Evolutionary conservation across 2,888 invertebrate species (phyloP), one percentile per base, ranked within the genome.

Genomic region (Drosophila peninsularis): DNA sequence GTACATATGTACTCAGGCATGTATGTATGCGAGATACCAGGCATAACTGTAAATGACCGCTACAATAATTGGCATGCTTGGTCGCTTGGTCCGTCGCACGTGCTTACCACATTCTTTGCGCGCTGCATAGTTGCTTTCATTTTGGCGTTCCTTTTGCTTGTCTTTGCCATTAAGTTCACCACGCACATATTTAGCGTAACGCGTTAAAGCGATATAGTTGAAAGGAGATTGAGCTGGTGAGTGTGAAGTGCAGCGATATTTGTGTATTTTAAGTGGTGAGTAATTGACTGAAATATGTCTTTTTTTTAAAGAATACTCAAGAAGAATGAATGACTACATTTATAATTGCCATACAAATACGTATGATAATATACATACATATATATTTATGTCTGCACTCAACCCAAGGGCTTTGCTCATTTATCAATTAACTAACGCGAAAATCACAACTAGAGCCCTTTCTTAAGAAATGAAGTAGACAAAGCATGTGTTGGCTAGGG

Each of bases 351-450:
- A n/a, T 9, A 19, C 0, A 30, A 5, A 9, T 19, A 11, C 6
- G 14, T 34, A 19, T 30, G 17, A 7, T 1, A 30, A 30, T 30
- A 10, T 37, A n/a, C 37, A 9, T 37, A 37, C 9, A 37, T 37
- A 30, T 14, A 32, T 39, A 17, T 30, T 30, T 27, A 3, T 53
- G 24, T 27, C 13, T 44, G 32, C 4, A 30, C 39, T 39, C 39
- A 39, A 36, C 13, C 17, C 54, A 36, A 60, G 24, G 34, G 13
- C 11, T 56, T 34, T 34, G 63, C 60, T 62, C 67, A 87, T 84
- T 77, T 82, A 80, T 82, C 84, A 86, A 82, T 86, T 80, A 82
- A 78, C 69, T 57, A 63, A 73, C 54, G 70, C 62, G 63, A 57
- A 65, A 67, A 75, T 84, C 76, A 72, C 55, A 72, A 54, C 32